Evolutionary conservation across 35 echinoderm and acorn worm species (phyloP), one percentile per base, ranked within the genome.

Genomic region (Lytechinus pictus): DNA sequence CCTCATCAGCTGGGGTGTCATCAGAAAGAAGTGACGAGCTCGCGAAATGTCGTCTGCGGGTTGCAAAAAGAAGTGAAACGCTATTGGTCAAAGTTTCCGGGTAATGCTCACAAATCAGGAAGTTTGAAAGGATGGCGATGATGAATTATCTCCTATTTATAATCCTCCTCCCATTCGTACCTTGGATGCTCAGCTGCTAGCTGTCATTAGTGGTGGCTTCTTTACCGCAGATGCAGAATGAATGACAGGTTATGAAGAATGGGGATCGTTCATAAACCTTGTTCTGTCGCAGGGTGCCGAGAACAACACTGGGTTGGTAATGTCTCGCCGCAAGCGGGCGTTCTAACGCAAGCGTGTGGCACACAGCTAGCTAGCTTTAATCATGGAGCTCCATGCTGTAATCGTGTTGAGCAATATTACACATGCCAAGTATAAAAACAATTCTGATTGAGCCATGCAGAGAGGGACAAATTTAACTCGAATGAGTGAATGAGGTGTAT

Each of bases 61-160:
- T 24, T 24, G 66, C 6, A 79, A n/a, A 44, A 44, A 44, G 33
- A 44, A 44, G n/a, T 79, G 19, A 79, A 24, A 79, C 19, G 66
- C 66, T 16, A 79, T 79, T 79, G 66, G 66, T 24, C 66, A 79
- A 79, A 79, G 66, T 79, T 79, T 79, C 66, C 66, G 66, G 66
- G 66, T 24, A 79, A 19, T 12, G 4, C 10, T 2, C 16, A 10
- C 10, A 9, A 60, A 16, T 60, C 10, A 60, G 14, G 21, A 24
- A 16, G 66, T 79, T 60, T 79, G 66, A 79, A 79, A 16, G n/a
- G 66, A 79, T 79, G 14, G 66, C 66, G 16, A 24, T 79, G 66
- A 79, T 79, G 66, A 79, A 79, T 19, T 79, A 79, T 79, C 66
- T 79, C 66, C 66, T 79, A 79, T 79, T 79, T 79, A 79, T 79